A percentile compares a stretch with the other conserved stretches of the same genome.
Conservation (phyloP, 2,797 vertebrate genomes). For the Paguma larvata region DNA sequence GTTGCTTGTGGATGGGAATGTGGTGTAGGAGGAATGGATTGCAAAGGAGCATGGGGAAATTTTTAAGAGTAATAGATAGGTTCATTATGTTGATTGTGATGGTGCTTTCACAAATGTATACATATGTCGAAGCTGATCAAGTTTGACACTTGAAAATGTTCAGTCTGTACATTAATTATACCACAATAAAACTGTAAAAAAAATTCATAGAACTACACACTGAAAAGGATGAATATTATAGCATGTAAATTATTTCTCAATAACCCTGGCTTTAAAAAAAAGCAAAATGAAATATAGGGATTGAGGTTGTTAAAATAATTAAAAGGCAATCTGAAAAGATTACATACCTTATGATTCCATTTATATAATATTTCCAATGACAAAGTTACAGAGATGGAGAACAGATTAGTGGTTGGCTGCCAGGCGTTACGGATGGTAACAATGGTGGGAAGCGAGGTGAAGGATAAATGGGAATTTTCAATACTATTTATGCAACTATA, state of each 20-base stretch:
- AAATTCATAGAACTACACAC: background rate
- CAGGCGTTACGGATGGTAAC: background rate
- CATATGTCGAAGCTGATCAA: background rate
- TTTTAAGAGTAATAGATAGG: background rate
- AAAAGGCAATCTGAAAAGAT: constrained; percentile 13
- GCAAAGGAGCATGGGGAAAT: background rate
- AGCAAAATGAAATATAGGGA: constrained; percentile 13
- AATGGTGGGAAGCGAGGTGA: background rate
- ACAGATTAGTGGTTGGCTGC: background rate
- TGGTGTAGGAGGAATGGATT: background rate
- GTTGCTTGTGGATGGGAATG: background rate
- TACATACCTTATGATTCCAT: background rate
- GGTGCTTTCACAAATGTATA: background rate
- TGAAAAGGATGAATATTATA: background rate
- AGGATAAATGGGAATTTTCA: background rate
- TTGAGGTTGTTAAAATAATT: background rate
- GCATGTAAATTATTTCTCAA: constrained; percentile 17
- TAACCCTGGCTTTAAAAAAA: background rate
- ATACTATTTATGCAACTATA: background rate
- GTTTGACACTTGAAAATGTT: background rate
- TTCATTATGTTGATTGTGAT: background rate
- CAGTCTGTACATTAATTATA: constrained; percentile 21
- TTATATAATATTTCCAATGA: background rate
- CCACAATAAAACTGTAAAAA: background rate
- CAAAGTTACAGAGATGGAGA: background rate